Evolutionary conservation across 2,888 invertebrate genomes (phyloP).

Genomic region (Mythimna lalbum): DNA sequence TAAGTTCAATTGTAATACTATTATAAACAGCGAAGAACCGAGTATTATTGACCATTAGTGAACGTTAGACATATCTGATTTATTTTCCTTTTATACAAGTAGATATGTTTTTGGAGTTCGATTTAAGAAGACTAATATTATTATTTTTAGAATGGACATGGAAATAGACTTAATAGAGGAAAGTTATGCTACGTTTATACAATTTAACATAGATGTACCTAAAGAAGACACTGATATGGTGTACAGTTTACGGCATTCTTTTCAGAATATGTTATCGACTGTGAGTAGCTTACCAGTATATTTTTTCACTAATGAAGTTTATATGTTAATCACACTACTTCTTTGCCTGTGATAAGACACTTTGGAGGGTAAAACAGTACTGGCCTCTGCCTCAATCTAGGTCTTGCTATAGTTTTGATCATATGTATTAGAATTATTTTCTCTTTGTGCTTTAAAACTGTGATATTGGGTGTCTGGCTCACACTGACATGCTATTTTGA

Average conservation of each 20-base stretch:
- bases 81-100: not conserved
- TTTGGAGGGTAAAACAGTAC: not conserved
- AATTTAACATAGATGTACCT: slow-evolving; percentile 92
- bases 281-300: slow-evolving; percentile 84
- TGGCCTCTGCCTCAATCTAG: not conserved
- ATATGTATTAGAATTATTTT: not conserved
- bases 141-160: slow-evolving; percentile 92
- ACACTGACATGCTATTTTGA: not conserved
- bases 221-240: slow-evolving; percentile 95
- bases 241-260: slow-evolving; percentile 94
- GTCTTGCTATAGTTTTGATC: not conserved
- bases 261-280: slow-evolving; percentile 93
- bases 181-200: slow-evolving; percentile 93
- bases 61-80: not conserved
- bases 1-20: too few species aligned
- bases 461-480: not conserved
- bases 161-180: slow-evolving; percentile 94
- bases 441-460: not conserved
- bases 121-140: not conserved
- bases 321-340: not conserved
- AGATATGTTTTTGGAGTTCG: not conserved
- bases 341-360: not conserved
- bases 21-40: not conserved
- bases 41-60: not conserved
- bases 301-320: not conserved